phyloP scores from a whole-genome alignment of 64 coral and sea anemone genomes.

The Pocillopora verrucosa region DNA sequence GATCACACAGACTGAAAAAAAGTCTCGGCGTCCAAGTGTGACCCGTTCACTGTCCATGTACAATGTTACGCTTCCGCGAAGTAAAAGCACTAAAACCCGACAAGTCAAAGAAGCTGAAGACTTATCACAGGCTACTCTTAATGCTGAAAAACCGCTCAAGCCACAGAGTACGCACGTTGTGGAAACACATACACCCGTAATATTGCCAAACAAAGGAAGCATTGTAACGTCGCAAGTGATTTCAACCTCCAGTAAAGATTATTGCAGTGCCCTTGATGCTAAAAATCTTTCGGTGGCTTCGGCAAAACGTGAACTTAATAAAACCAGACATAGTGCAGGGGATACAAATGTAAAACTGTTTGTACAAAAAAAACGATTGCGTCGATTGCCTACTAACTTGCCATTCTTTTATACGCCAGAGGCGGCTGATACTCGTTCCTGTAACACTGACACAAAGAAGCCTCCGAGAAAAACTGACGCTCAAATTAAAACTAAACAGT shows the following conservation, averaged over 20 bases:
- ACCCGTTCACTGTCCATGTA: slow-evolving; percentile 12
- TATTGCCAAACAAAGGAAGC: neutral
- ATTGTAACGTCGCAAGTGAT: neutral
- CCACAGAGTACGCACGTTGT: neutral
- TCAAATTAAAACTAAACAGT: neutral
- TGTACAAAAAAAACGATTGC: neutral
- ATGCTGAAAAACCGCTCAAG: no score
- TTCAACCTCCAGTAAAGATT: neutral
- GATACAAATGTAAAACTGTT: neutral
- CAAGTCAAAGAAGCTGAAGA: slow-evolving; percentile 32
- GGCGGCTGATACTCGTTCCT: neutral
- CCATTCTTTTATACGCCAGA: slow-evolving; percentile 14
- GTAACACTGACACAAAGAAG: neutral
- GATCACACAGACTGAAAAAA: neutral
- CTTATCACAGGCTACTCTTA: neutral
- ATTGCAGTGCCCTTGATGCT: neutral
- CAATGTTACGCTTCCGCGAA: neutral
- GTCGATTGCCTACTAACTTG: slow-evolving; percentile 25
- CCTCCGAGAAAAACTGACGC: neutral
- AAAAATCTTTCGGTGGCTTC: neutral
- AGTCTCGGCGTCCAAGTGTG: neutral
- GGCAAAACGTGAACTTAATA: neutral
- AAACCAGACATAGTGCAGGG: neutral
- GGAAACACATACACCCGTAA: neutral
- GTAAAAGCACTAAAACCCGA: neutral